These are phyloP conservation scores for Australoheros facetus DNA, from an alignment of 2,797 vertebrate genomes.

Conservation along the genomic window DNA sequence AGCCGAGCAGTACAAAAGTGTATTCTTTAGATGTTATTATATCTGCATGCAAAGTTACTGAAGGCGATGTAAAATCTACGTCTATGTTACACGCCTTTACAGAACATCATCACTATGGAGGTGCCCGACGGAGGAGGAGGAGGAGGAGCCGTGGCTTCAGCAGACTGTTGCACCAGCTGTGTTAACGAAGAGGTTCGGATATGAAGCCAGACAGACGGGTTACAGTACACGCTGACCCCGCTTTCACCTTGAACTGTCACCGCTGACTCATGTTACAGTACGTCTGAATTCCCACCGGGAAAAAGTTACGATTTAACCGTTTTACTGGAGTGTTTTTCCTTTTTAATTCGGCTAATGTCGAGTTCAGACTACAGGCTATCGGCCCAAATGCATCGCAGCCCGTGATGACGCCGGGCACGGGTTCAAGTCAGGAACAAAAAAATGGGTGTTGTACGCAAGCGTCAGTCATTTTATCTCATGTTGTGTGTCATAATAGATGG, in stretches of 20 bases:
- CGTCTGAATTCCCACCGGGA: background rate
- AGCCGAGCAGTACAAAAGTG: slow-evolving; percentile 33
- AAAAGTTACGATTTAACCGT: background rate
- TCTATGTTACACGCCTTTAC: slow-evolving; percentile 3
- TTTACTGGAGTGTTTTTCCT: background rate
- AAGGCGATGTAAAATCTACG: slow-evolving; percentile 12
- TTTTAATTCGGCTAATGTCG: background rate
- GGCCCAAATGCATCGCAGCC: background rate
- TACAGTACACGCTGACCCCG: background rate
- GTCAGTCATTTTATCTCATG: background rate
- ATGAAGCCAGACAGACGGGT: background rate
- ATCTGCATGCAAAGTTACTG: slow-evolving; percentile 60
- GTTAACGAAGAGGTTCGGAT: background rate
- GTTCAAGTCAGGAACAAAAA: no score
- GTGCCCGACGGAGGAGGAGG: background rate
- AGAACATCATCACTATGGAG: slow-evolving; percentile 34
- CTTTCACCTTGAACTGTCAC: background rate
- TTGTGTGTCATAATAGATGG: background rate
- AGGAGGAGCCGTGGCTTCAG: background rate
- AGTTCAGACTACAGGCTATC: background rate
- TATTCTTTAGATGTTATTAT: slow-evolving; percentile 25
- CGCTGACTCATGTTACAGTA: background rate
- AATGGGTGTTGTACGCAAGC: background rate
- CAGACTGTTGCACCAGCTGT: slow-evolving; percentile 49
- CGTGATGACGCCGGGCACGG: background rate